A percentile compares a stretch with the other conserved stretches of the same genome.
Conservation (phyloP, 2,797 vertebrate genomes). For the Channallabes apus region DNA sequence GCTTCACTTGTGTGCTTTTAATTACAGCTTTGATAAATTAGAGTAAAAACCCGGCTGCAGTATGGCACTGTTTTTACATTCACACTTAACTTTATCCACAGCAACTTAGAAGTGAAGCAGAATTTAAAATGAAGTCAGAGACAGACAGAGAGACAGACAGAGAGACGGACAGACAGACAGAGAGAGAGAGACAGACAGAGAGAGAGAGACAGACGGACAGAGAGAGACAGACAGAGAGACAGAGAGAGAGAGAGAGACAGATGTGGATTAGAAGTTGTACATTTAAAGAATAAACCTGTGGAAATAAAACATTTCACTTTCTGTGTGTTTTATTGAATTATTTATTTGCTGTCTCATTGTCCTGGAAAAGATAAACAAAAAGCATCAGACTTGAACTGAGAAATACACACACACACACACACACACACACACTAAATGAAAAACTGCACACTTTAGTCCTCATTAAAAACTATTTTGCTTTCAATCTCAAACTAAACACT, state of each 20-base stretch:
- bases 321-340: not conserved
- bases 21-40: constrained; percentile 39
- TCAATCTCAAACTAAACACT: not conserved
- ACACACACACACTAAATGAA: not conserved
- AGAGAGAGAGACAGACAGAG: too few species aligned
- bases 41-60: not conserved
- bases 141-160: not conserved
- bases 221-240: too few species aligned
- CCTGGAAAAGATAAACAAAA: not conserved
- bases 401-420: too few species aligned
- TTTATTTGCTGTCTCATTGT: not conserved
- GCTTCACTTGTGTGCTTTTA: constrained; percentile 42
- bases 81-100: not conserved
- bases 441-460: too few species aligned
- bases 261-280: not conserved
- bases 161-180: too few species aligned
- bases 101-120: not conserved
- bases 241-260: too few species aligned
- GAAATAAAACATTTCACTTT: not conserved
- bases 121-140: not conserved
- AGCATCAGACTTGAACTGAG: not conserved
- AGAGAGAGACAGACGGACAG: too few species aligned
- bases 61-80: constrained; percentile 5
- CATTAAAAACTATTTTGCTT: not conserved
- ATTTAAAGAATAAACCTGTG: not conserved